Percentiles rank a stretch among this genome's conserved stretches.
Evolutionary conservation across 2,797 vertebrate species (phyloP).

Genomic region (Macrochelys suwanniensis): DNA sequence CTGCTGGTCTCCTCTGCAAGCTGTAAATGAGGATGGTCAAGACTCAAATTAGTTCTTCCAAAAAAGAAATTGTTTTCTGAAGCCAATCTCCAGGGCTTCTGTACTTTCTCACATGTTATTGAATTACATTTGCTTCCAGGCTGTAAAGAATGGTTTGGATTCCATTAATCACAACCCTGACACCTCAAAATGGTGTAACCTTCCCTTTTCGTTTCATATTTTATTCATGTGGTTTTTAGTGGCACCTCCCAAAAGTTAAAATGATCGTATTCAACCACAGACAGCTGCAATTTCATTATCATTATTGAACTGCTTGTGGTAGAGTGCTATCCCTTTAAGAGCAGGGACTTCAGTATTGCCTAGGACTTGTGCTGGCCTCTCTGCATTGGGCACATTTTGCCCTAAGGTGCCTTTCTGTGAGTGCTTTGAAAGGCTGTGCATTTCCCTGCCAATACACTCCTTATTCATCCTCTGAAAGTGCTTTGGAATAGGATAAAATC

Average conservation of each 20-base stretch:
- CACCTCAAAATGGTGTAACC: not conserved
- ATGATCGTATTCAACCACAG: no score
- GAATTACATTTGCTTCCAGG: not conserved
- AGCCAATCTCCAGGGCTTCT: not conserved
- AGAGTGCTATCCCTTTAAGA: not conserved
- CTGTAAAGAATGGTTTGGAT: not conserved
- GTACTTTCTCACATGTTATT: not conserved
- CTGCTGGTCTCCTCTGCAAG: not conserved
- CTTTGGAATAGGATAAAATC: not conserved
- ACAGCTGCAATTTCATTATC: not conserved
- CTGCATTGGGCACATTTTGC: not conserved
- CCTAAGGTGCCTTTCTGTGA: not conserved
- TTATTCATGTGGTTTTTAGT: not conserved
- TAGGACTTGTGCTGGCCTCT: rapidly evolving
- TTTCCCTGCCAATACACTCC: not conserved
- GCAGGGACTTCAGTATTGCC: rapidly evolving
- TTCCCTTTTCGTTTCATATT: not conserved
- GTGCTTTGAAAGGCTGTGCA: not conserved
- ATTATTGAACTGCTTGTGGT: not conserved
- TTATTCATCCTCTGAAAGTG: no score
- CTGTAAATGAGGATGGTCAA: not conserved
- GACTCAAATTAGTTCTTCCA: not conserved
- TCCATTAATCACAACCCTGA: not conserved
- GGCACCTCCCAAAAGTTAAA: no score
- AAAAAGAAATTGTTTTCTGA: not conserved